A percentile compares a stretch with the other conserved stretches of the same genome.
These are phyloP conservation scores for Hippolais icterina DNA, from an alignment of 2,113 vertebrate species.

Conservation along the genomic window DNA sequence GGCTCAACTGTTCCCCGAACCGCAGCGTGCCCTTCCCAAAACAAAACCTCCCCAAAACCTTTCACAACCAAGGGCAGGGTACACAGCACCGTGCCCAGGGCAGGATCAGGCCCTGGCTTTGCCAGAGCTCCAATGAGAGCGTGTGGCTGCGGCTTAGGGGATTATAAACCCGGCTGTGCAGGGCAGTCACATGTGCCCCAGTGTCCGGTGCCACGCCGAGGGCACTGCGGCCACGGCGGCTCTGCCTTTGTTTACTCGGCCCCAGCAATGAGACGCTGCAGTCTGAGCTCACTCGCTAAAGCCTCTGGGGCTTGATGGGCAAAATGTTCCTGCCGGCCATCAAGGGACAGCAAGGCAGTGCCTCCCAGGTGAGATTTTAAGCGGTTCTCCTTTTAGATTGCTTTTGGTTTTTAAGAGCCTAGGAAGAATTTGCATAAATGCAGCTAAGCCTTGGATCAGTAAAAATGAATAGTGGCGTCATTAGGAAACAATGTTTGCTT, in stretches of 20 bases:
- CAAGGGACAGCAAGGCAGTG: background rate
- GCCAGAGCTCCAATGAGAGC: background rate
- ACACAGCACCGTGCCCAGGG: background rate
- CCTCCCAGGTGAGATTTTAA: slow-evolving; percentile 48
- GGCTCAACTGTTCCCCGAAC: background rate
- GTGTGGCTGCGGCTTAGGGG: slow-evolving; percentile 11
- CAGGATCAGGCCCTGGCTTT: background rate
- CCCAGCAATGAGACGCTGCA: background rate
- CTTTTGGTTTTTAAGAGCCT: background rate
- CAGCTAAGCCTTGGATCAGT: background rate
- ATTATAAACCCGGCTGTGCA: background rate
- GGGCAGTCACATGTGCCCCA: slow-evolving; percentile 61
- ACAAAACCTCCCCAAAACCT: background rate
- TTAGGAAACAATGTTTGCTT: background rate
- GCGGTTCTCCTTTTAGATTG: background rate
- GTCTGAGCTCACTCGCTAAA: background rate
- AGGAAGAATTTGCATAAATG: background rate
- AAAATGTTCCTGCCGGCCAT: slow-evolving; percentile 6
- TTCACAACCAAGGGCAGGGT: fast-evolving
- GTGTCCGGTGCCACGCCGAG: background rate
- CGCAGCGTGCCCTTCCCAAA: background rate
- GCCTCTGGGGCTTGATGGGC: background rate
- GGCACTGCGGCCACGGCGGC: background rate
- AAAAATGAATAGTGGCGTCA: background rate
- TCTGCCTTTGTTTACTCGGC: background rate